A percentile compares a stretch with the other conserved stretches of the same genome.
Evolutionary conservation across 2,113 vertebrate genomes (phyloP).

Genomic region (Agelaius phoeniceus): DNA sequence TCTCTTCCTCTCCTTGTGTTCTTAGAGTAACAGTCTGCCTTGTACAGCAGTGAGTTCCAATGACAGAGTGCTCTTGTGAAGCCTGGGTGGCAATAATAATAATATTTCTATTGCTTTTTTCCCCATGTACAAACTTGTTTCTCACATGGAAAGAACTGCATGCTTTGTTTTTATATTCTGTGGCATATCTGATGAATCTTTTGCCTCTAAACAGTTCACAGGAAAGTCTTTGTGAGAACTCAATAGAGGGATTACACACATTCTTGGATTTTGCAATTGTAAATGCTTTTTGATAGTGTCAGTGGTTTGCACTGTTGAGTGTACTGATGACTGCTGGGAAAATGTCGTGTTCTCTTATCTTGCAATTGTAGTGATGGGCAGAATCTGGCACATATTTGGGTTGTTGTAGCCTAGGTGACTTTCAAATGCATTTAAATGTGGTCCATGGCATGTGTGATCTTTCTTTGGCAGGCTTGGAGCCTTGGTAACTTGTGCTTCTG

Average conservation of each 20-base stretch:
- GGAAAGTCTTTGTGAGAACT: slow-evolving; percentile 52
- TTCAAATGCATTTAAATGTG: background rate
- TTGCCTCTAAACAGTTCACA: slow-evolving; percentile 39
- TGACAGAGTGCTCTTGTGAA: background rate
- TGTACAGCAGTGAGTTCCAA: background rate
- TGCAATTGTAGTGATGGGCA: background rate
- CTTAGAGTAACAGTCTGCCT: background rate
- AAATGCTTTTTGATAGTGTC: slow-evolving; percentile 49
- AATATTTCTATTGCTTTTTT: background rate
- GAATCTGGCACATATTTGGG: background rate
- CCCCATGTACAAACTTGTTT: background rate
- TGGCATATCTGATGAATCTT: slow-evolving; percentile 49
- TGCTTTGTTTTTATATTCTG: slow-evolving; percentile 52
- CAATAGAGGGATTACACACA: slow-evolving; percentile 57
- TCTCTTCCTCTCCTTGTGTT: background rate
- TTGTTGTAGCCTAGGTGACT: background rate
- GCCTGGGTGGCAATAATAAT: background rate
- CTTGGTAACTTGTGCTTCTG: background rate
- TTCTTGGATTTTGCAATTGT: slow-evolving; percentile 37
- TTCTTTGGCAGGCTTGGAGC: background rate
- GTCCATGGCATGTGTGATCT: background rate
- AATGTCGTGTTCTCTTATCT: slow-evolving; percentile 42
- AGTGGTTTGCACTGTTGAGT: slow-evolving; percentile 36
- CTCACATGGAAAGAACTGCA: slow-evolving; percentile 26
- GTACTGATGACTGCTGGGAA: slow-evolving; percentile 55